A percentile compares a stretch with the other conserved stretches of the same genome.
These are phyloP conservation scores for Cercocebus atys DNA, from an alignment of 2,113 vertebrate species.

Conservation along the genomic window DNA sequence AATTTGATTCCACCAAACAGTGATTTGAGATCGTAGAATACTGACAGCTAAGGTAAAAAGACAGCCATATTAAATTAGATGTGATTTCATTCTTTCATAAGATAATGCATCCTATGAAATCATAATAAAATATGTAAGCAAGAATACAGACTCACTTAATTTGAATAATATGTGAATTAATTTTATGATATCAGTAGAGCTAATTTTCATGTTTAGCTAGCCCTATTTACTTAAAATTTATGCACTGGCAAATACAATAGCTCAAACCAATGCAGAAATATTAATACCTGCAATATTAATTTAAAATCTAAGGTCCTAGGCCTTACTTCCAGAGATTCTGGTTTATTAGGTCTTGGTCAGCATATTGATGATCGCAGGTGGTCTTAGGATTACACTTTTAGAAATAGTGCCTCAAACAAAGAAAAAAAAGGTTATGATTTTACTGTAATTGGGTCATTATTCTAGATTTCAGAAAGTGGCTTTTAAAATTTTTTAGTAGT, in stretches of 20 bases:
- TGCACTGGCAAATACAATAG: not conserved
- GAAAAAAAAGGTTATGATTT: not conserved
- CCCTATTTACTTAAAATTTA: not conserved
- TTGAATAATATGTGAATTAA: not conserved
- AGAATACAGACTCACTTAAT: not conserved
- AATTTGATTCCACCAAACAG: not conserved
- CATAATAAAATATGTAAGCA: not conserved
- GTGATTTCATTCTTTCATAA: slow-evolving; percentile 9
- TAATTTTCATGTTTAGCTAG: not conserved
- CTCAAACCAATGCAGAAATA: not conserved
- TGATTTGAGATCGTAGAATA: not conserved
- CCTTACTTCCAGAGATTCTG: not conserved
- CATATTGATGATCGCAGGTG: accelerated
- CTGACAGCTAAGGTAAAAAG: slow-evolving; percentile 8
- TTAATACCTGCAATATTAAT: not conserved
- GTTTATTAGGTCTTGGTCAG: not conserved
- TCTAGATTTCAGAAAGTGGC: not conserved
- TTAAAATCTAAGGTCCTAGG: not conserved
- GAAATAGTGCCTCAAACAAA: not conserved
- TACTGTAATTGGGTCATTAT: not conserved
- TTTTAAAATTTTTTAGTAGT: not conserved
- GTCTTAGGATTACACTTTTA: not conserved
- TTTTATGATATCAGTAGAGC: not conserved
- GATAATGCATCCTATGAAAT: not conserved
- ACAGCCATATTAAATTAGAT: not conserved